phyloP scores from a whole-genome alignment of 2,888 invertebrate genomes.

The Lasioglossum lativentre region DNA sequence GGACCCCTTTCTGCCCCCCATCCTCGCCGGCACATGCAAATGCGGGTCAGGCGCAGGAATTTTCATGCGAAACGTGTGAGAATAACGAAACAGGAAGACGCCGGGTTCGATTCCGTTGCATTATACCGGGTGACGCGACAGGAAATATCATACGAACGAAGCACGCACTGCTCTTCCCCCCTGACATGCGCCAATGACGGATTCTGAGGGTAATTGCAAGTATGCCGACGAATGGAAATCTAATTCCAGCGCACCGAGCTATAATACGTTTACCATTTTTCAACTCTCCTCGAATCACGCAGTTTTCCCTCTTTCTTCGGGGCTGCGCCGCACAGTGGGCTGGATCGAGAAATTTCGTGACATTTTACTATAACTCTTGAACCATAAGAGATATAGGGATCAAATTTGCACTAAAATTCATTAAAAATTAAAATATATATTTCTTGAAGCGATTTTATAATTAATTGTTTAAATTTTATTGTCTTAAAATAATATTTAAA shows the following conservation, averaged over 20 bases:
- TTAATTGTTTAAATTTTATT: no score
- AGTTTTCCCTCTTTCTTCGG: conserved; percentile 12
- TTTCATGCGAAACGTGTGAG: conserved; percentile 60
- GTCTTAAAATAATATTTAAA: no score
- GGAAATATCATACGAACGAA: not conserved
- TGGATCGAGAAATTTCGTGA: no score
- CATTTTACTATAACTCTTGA: no score
- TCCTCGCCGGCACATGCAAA: conserved; percentile 56
- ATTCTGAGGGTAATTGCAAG: not conserved
- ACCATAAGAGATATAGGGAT: no score
- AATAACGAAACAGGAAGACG: conserved; percentile 63
- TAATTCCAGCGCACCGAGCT: not conserved
- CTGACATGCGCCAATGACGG: not conserved
- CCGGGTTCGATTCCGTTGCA: conserved; percentile 46
- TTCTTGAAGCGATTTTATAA: no score
- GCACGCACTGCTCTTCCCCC: not conserved
- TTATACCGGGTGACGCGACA: conserved; percentile 27
- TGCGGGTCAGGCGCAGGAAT: conserved; percentile 44
- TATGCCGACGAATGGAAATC: not conserved
- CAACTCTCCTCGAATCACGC: not conserved
- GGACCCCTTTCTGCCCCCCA: conserved; percentile 37
- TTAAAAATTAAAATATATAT: no score
- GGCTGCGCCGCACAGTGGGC: no score
- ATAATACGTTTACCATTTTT: not conserved
- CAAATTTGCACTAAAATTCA: no score